Percentiles rank a stretch among this genome's conserved stretches.
Conservation (phyloP, 2,113 vertebrate species). For the Engystomops pustulosus region DNA sequence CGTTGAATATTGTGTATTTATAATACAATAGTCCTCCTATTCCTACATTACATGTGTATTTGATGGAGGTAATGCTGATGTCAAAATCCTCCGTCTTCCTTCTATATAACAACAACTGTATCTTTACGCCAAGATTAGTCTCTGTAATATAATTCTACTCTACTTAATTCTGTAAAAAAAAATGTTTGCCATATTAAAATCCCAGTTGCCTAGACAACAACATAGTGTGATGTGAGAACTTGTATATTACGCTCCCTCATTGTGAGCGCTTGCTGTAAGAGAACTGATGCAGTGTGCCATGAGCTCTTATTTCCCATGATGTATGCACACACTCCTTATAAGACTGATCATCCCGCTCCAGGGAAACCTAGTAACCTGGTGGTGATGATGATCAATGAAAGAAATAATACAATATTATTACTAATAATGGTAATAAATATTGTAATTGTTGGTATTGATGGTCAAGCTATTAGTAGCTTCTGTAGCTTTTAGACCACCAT, state of each 20-base stretch:
- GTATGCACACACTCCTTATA: not conserved
- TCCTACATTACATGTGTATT: not conserved
- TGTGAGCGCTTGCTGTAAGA: slow-evolving; percentile 42
- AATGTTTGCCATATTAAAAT: slow-evolving; percentile 48
- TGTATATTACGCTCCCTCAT: slow-evolving; percentile 41
- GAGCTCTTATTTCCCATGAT: slow-evolving; percentile 25
- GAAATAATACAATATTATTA: not conserved
- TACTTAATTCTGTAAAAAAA: slow-evolving; percentile 55
- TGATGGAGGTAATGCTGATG: not conserved
- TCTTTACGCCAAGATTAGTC: slow-evolving; percentile 41
- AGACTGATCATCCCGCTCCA: slow-evolving; percentile 6
- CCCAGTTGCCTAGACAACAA: slow-evolving; percentile 49
- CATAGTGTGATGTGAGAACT: slow-evolving; percentile 34
- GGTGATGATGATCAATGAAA: not conserved
- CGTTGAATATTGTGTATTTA: not conserved
- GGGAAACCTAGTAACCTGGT: too few species aligned
- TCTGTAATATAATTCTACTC: slow-evolving; percentile 50
- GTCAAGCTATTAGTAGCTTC: not conserved
- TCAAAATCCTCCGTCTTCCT: slow-evolving; percentile 39
- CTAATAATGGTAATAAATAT: not conserved
- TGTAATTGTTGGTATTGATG: not conserved
- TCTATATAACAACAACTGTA: slow-evolving; percentile 53
- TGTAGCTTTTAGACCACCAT: not conserved
- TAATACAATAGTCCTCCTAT: not conserved
- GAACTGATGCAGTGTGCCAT: slow-evolving; percentile 35